Conservation (phyloP, 2,113 vertebrate genomes). For the Alligator sinensis region DNA sequence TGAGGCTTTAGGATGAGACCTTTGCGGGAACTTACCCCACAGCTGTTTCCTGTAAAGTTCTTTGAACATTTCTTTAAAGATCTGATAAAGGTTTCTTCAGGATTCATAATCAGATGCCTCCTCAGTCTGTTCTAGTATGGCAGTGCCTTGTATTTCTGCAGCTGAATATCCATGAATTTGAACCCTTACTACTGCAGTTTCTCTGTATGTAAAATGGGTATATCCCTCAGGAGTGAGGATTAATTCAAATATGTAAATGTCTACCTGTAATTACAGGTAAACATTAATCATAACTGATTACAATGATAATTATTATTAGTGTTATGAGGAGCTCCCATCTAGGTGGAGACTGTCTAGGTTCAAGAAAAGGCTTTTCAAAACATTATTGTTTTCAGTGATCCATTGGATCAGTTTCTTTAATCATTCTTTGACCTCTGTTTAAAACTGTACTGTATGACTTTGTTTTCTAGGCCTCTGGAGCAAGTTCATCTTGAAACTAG, state of each 20-base stretch:
- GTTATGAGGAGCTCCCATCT: neutral
- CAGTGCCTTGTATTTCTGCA: neutral
- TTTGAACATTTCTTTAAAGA: neutral
- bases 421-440: conserved; percentile 74
- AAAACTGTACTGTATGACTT: conserved; percentile 84
- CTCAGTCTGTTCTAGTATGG: neutral
- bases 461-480: conserved; percentile 94
- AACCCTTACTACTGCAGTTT: neutral
- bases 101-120: neutral
- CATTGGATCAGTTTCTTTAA: conserved; percentile 62
- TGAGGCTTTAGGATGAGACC: neutral
- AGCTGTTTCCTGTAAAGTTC: neutral
- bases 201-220: neutral
- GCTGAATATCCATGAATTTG: neutral
- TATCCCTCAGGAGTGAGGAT: neutral
- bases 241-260: neutral
- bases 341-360: neutral
- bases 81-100: neutral
- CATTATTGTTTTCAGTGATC: conserved; percentile 55
- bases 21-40: neutral
- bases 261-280: neutral
- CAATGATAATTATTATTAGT: too few relatives aligned
- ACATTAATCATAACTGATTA: neutral
- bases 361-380: neutral
- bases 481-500: conserved; percentile 97